Percentiles rank a stretch among this genome's conserved stretches.
Evolutionary conservation across 2,113 vertebrate species (phyloP).

Genomic region (Heloderma charlesbogerti): DNA sequence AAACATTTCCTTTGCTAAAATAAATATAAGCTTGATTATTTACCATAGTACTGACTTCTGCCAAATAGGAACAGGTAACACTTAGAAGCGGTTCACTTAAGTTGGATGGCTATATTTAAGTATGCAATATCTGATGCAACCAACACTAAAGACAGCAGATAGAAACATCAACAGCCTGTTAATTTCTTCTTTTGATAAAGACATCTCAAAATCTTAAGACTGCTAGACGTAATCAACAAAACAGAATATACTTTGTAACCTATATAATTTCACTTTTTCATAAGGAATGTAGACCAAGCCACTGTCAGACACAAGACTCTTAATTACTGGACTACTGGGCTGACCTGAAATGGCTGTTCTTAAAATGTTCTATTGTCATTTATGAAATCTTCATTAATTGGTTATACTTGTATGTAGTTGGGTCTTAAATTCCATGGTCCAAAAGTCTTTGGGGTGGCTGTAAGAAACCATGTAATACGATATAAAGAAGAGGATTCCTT

Average conservation of each 20-base stretch:
- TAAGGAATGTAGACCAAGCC: background rate
- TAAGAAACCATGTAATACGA: background rate
- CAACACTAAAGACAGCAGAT: background rate
- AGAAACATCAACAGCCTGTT: background rate
- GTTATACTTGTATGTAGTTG: conserved; percentile 10
- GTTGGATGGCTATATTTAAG: background rate
- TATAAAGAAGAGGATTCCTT: background rate
- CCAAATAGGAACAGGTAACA: background rate
- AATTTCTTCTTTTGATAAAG: background rate
- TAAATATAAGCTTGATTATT: background rate
- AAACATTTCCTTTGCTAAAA: background rate
- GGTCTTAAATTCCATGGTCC: background rate
- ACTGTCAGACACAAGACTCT: background rate
- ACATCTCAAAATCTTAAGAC: background rate
- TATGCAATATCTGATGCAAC: background rate
- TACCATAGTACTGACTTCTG: background rate
- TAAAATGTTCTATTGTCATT: conserved; percentile 39
- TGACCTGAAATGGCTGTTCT: background rate
- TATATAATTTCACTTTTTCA: background rate
- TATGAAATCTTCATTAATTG: conserved; percentile 17
- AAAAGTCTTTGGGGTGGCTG: background rate
- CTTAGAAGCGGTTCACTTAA: background rate
- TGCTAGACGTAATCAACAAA: background rate
- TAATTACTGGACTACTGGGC: background rate
- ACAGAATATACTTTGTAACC: background rate